Percentiles rank a stretch among this genome's conserved stretches.
These are phyloP conservation scores for Noctua comes DNA, from an alignment of 2,888 invertebrate species.

Conservation along the genomic window DNA sequence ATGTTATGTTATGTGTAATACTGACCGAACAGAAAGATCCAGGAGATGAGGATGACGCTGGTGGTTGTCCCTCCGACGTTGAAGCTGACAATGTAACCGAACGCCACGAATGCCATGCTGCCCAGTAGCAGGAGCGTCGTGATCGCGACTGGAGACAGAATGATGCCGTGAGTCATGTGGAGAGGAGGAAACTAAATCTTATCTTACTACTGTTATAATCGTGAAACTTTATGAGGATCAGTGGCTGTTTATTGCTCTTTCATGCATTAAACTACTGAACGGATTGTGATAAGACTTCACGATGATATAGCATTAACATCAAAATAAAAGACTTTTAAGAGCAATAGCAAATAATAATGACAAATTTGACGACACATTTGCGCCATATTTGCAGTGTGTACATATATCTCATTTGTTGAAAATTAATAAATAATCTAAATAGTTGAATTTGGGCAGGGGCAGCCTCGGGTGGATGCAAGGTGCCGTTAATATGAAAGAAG, in stretches of 20 bases:
- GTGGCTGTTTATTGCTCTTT: background rate
- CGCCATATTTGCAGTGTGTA: too few species aligned
- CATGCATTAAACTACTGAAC: too few species aligned
- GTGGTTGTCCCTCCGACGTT: slow-evolving; percentile 70
- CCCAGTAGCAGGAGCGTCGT: slow-evolving; percentile 91
- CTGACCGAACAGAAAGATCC: slow-evolving; percentile 78
- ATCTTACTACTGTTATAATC: background rate
- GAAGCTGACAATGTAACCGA: slow-evolving; percentile 90
- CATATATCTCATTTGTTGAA: too few species aligned
- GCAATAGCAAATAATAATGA: too few species aligned
- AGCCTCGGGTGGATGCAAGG: too few species aligned
- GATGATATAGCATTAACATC: too few species aligned
- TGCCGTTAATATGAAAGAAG: too few species aligned
- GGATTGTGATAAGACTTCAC: too few species aligned
- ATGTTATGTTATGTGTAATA: background rate
- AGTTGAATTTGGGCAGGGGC: too few species aligned
- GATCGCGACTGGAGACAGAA: slow-evolving; percentile 75
- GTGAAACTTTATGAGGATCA: background rate
- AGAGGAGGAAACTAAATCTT: background rate
- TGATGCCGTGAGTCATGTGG: background rate
- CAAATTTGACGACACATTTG: background rate
- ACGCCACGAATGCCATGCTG: slow-evolving; percentile 91
- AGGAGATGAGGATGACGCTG: slow-evolving; percentile 65
- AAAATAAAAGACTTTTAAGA: too few species aligned
- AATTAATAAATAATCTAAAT: too few species aligned